These are phyloP conservation scores for Sylvicola cinctus DNA, from an alignment of 2,888 invertebrate genomes.

Conservation along the genomic window DNA sequence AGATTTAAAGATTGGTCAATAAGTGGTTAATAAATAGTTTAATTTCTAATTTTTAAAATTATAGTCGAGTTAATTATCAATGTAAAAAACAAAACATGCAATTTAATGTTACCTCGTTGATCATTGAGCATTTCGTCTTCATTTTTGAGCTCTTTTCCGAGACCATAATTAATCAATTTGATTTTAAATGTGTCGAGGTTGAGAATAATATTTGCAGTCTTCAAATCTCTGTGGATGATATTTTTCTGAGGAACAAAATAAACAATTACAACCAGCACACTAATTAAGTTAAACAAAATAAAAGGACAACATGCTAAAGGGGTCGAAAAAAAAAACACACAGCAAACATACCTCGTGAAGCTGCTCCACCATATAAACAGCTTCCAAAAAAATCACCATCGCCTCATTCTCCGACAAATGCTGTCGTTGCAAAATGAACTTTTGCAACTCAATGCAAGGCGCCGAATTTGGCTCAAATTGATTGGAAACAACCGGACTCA, in stretches of 20 bases:
- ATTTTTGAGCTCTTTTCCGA: conserved; percentile 36
- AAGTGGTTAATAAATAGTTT: too few relatives aligned
- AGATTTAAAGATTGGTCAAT: too few relatives aligned
- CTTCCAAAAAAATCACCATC: conserved; percentile 49
- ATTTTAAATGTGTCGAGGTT: conserved; percentile 43
- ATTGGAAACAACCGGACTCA: too few relatives aligned
- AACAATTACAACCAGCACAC: conserved; percentile 1
- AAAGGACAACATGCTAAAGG: too few relatives aligned
- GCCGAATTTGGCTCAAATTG: conserved; percentile 19
- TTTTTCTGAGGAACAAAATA: conserved; percentile 33
- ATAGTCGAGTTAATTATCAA: too few relatives aligned
- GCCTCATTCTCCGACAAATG: conserved; percentile 54
- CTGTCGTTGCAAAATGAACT: conserved; percentile 56
- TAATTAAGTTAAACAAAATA: too few relatives aligned
- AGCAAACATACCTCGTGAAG: conserved; percentile 39
- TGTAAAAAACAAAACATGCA: too few relatives aligned
- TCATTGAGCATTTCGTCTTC: conserved; percentile 36
- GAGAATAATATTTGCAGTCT: conserved; percentile 54
- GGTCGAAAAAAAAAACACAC: too few relatives aligned
- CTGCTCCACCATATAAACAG: conserved; percentile 48
- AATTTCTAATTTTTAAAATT: too few relatives aligned
- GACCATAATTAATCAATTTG: conserved; percentile 45
- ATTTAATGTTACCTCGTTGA: conserved; percentile 26
- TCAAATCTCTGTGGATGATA: conserved; percentile 57
- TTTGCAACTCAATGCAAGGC: conserved; percentile 44